Conservation (phyloP, 1,140 invertebrate species). For the Bombus picipes region DNA sequence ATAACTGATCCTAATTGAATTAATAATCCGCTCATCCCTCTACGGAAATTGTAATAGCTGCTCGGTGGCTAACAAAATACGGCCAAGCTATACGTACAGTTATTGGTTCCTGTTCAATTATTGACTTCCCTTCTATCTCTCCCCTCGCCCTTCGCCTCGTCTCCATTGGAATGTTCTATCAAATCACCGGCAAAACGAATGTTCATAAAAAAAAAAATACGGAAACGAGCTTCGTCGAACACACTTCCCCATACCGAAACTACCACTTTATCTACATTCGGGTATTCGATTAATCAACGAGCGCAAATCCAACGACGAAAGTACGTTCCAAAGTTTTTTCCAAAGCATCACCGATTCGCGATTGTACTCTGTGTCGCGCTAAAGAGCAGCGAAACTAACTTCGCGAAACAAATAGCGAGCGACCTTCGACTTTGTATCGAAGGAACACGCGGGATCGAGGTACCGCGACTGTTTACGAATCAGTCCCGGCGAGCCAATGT, state of each 20-base stretch:
- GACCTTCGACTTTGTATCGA: neutral
- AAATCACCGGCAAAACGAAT: slow-evolving; percentile 15
- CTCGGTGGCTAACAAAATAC: slow-evolving; percentile 59
- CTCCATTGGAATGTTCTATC: slow-evolving; percentile 45
- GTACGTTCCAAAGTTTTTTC: too few species aligned
- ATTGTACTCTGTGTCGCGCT: too few species aligned
- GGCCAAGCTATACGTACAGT: slow-evolving; percentile 49
- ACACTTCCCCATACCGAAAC: neutral
- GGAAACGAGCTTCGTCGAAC: neutral
- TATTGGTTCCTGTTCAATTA: slow-evolving; percentile 66
- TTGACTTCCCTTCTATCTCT: slow-evolving; percentile 37
- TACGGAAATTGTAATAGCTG: slow-evolving; percentile 62
- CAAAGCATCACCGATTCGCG: too few species aligned
- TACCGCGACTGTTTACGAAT: slow-evolving; percentile 5
- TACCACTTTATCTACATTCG: neutral
- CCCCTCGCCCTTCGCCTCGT: neutral
- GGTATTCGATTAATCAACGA: neutral
- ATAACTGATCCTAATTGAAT: slow-evolving; percentile 66
- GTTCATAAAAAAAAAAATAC: neutral
- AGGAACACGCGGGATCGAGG: neutral
- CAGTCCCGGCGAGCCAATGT: neutral
- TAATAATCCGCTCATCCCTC: slow-evolving; percentile 60
- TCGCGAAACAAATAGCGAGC: neutral
- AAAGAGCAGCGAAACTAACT: too few species aligned
- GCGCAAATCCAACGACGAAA: too few species aligned